Conservation (phyloP, 2,888 invertebrate species). For the Troides aeacus region DNA sequence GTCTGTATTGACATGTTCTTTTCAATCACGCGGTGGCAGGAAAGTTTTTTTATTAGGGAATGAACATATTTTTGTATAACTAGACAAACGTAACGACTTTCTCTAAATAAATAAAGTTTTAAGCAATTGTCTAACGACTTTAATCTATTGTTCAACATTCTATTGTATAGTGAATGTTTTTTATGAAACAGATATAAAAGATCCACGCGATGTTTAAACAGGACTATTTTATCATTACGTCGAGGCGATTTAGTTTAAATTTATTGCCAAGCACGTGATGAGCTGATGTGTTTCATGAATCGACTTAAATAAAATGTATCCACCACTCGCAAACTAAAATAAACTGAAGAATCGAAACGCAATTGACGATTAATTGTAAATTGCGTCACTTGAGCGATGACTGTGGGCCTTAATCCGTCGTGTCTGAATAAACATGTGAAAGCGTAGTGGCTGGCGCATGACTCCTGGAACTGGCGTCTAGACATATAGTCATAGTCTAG, state of each 20-base stretch:
- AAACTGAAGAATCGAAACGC: slow-evolving; percentile 46
- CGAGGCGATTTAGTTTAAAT: slow-evolving; percentile 3
- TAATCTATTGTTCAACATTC: background rate
- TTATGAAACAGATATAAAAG: background rate
- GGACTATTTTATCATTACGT: background rate
- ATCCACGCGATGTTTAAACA: background rate
- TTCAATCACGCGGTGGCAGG: background rate
- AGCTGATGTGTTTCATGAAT: slow-evolving; percentile 4
- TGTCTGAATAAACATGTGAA: slow-evolving; percentile 65
- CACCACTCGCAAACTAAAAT: slow-evolving; percentile 30
- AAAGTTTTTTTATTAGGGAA: background rate
- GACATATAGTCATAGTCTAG: slow-evolving; percentile 73
- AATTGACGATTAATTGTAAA: slow-evolving; percentile 54
- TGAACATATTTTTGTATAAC: background rate
- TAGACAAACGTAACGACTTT: background rate
- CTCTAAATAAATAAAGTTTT: background rate
- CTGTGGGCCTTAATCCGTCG: slow-evolving; percentile 51
- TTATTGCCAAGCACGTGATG: slow-evolving; percentile 7
- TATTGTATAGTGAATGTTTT: background rate
- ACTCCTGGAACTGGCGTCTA: slow-evolving; percentile 74
- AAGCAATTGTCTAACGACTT: background rate
- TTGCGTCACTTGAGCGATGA: slow-evolving; percentile 59
- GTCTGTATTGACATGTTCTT: background rate
- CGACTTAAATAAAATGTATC: slow-evolving; percentile 19
- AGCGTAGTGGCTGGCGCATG: slow-evolving; percentile 63